Conservation (phyloP, 2,113 vertebrate genomes). For the Leptodactylus fuscus region DNA sequence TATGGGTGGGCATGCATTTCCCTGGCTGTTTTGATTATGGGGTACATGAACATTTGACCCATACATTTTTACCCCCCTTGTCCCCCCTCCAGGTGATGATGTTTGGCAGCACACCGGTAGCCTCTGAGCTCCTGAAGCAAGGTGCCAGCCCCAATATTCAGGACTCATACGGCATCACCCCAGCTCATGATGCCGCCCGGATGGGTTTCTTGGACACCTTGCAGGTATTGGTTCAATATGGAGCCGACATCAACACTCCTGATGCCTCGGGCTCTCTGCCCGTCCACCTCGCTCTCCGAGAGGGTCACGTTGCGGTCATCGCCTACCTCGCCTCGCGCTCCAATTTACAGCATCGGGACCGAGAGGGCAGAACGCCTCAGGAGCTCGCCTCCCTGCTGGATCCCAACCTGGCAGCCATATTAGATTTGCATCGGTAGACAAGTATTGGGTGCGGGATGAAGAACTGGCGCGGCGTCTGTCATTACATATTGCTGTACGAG, state of each 20-base stretch:
- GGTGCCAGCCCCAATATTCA: conserved; percentile 86
- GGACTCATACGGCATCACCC: conserved; percentile 79
- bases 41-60: too few relatives aligned
- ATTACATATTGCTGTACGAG: neutral
- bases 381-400: conserved; percentile 76
- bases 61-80: too few relatives aligned
- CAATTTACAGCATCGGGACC: conserved; percentile 77
- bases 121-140: conserved; percentile 82
- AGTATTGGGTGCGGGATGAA: conserved; percentile 51
- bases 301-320: conserved; percentile 80
- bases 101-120: conserved; percentile 83
- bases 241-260: conserved; percentile 79
- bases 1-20: too few relatives aligned
- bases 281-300: conserved; percentile 82
- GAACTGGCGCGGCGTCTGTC: neutral
- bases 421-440: conserved; percentile 54
- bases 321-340: conserved; percentile 80
- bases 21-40: too few relatives aligned
- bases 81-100: conserved; percentile 83
- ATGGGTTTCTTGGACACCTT: conserved; percentile 87
- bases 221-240: conserved; percentile 79
- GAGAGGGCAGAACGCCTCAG: conserved; percentile 76
- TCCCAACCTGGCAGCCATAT: conserved; percentile 66
- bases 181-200: conserved; percentile 85
- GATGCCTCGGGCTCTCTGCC: conserved; percentile 81